Evolutionary conservation across 2,797 vertebrate genomes (phyloP), one percentile per base, ranked within the genome.

Genomic region (Denticeps clupeoides): DNA sequence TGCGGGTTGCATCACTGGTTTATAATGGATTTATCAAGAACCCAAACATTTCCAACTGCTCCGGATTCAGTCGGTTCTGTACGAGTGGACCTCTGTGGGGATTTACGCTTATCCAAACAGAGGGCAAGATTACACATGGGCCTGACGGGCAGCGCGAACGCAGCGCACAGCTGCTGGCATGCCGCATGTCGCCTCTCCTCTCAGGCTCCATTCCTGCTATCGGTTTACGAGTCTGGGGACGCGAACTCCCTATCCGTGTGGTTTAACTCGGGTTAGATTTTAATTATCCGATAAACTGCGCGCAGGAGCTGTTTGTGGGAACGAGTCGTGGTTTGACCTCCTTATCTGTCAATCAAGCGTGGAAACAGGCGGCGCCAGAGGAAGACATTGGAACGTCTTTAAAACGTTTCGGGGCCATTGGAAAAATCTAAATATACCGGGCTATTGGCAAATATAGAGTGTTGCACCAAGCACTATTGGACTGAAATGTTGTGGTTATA

Each of bases 251-350:
- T 76, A n/a, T 78, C 80, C 81, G 77, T 80, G 68, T 44, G 73
- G 68, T 74, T 81, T 74, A 75, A 74, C 67, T 75, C 44, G 54
- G 70, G 71, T 83, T 80, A 80, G 63, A 74, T 75, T 82, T 86
- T 84, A 84, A 87, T 85, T 85, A 84, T 83, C 81, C 49, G 84
- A 74, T 85, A 87, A 87, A 85, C 77, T 83, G 77, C 48, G 64
- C 63, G 67, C 57, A 63, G 71, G 62, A 65, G 69, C 56, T 59
- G 65, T 56, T 69, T 61, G 73, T 80, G 80, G 76, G 78, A 84
- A 80, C 63, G 33, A 67, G 48, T 54, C 24, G 28, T 15, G 56
- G 13, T 4, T 5, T 68, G 62, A 74, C 68, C 69, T 51, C 52
- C 6, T 56, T 66, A 62, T 58, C 59, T 71, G 82, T 75, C 82